Base-by-base conservation (phyloP, 2,797 vertebrate species). In the Lepidocolaptes lacrymiger region DNA sequence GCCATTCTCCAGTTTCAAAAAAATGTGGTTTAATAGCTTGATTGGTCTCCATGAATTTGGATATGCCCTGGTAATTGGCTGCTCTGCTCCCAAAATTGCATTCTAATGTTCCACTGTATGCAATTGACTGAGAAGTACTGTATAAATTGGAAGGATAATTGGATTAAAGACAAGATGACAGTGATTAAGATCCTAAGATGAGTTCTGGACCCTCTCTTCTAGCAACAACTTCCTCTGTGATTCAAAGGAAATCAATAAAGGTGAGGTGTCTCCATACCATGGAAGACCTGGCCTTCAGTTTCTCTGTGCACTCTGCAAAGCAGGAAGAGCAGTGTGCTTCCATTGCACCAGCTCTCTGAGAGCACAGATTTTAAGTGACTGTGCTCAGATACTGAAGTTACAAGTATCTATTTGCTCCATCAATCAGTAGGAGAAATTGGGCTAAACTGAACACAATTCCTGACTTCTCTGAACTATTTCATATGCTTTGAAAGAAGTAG, bases 161-260 rank as follows among this genome's bases (percentile, higher is more conserved):
- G 34, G 48, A 69, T 92, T 95, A 81, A 68, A 88, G 88, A 58
- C 46, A 73, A 81, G 48, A 92, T 51, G 79, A 78, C 48, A 72
- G 41, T 34, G 52, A 89, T 73, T 91, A 88, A 85, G 72, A 86
- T 69, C 28, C 39, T 39, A 56, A 30, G 14, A 17, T 52, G 22
- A 16, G 27, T 83, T 93, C 69, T 90, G 73, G 46, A 84, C 68
- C 36, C 78, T 62, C 54, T 93, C 27, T 85, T 96, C 51, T 46
- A 86, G 30, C 55, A 84, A 49, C 13, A 68, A 10, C 68, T 87
- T 89, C 72, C 59, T 66, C 8, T 52, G 3, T 72, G 39, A 78
- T 44, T 84, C 62, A 75, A 74, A 96, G 44, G 39, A 92, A 92
- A 88, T 88, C 2, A 1, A 41, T 91, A 62, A 75, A 66, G 36